Base-by-base conservation (phyloP, 1,140 invertebrate species). In the Magallana angulata region DNA sequence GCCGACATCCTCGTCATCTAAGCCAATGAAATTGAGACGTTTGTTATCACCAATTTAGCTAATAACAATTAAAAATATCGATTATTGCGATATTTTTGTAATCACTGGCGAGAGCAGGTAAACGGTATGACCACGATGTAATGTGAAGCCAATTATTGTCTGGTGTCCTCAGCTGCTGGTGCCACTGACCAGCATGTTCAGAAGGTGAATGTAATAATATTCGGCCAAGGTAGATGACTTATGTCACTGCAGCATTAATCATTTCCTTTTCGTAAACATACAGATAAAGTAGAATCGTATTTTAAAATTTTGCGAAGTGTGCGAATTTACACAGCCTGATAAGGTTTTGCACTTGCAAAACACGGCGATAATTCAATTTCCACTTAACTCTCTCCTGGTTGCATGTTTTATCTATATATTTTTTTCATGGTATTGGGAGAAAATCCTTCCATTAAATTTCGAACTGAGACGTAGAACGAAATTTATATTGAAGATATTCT, bases 21-120 rank as follows among this genome's bases (percentile, higher is more conserved):
- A 76, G 68, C 68, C 68, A 76, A 76, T 24, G 68, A 76, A 76
- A 76, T 11, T 24, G 68, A 76, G 68, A 76, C 36, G 24, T 12
- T 36, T 24, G 18, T 76, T 30, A 76, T 76, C 24, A 30, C 24
- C 36, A 76, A 64, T 64, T 76, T 76, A 76, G 68, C 68, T 76
- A 76, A 76, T 76, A 30, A 30, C 24, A 30, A 30, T 30, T 76
- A 76, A 76, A 76, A 76, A 30, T 76, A 76, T 76, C 36, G 68
- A 76, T 76, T 76, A 4, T 36, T 18, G 68, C 24, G 11, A 30
- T 30, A 30, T 18, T 76, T 30, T 11, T 30, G 24, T 30, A 24
- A 76, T 76, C 9, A 2, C 24, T 76, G 24, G 18, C 5, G 24
- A 76, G 12, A 7, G 12, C 18, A 11, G 18, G 24, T 76, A 76